Conservation (phyloP, 2,888 invertebrate species). For the Drosophila trichaetosa region DNA sequence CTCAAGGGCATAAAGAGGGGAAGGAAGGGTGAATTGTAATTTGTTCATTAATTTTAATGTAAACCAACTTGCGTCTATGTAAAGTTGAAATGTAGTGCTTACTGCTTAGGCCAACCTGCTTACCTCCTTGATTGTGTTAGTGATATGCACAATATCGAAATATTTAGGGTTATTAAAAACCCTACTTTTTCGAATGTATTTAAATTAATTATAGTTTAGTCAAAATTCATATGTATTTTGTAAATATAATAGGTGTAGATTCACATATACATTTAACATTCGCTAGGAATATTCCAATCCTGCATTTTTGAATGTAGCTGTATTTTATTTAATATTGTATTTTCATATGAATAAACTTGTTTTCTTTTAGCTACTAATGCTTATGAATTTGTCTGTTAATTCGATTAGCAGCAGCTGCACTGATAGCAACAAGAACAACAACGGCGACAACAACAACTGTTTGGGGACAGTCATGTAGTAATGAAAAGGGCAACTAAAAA, state of each 20-base stretch:
- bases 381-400: conserved; percentile 27
- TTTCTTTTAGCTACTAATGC: neutral
- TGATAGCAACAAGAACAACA: conserved; percentile 16
- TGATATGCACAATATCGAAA: neutral
- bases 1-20: neutral
- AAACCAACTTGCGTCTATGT: neutral
- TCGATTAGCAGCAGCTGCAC: conserved; percentile 53
- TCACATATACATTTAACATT: neutral
- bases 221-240: neutral
- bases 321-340: neutral
- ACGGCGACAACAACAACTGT: conserved; percentile 17
- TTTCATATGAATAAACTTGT: neutral
- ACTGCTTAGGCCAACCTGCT: too few species aligned
- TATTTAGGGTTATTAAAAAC: neutral
- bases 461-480: conserved; percentile 47
- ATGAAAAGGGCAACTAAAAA: conserved; percentile 77
- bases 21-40: neutral
- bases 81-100: neutral
- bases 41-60: neutral
- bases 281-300: neutral
- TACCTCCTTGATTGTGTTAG: neutral
- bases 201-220: neutral
- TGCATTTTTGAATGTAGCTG: neutral
- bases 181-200: neutral
- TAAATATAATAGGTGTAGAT: neutral